Evolutionary conservation across 2,113 vertebrate genomes (phyloP).

Genomic region (Tenrec ecaudatus): DNA sequence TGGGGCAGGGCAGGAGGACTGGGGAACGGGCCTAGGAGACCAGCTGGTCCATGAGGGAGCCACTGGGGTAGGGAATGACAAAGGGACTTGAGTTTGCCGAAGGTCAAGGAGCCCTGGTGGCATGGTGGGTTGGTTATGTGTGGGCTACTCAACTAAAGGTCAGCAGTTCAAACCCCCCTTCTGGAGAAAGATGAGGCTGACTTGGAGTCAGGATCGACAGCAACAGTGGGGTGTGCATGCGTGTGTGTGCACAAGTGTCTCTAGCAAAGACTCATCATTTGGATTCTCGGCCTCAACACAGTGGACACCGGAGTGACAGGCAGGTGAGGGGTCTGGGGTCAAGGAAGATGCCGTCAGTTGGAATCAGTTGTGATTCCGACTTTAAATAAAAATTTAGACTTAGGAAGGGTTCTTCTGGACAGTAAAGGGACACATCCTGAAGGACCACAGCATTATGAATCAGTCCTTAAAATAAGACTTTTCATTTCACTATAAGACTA

Average conservation of each 20-base stretch:
- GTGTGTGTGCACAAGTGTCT: no score
- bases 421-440: background rate
- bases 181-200: no score
- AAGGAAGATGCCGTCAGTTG: background rate
- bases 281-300: background rate
- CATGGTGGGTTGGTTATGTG: no score
- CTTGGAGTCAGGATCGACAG: no score
- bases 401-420: background rate
- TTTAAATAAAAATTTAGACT: slow-evolving; percentile 13
- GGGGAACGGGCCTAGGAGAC: background rate
- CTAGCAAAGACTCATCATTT: background rate
- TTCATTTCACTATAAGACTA: background rate
- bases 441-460: background rate
- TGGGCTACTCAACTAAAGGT: no score
- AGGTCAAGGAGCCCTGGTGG: no score
- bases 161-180: no score
- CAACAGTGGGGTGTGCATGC: no score
- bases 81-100: background rate
- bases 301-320: background rate
- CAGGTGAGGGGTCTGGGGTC: background rate
- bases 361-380: background rate
- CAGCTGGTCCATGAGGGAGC: background rate
- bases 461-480: slow-evolving; percentile 13
- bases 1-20: accelerated
- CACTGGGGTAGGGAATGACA: background rate